Conservation (phyloP, 2,113 vertebrate species). For the Glaucomys volans region DNA sequence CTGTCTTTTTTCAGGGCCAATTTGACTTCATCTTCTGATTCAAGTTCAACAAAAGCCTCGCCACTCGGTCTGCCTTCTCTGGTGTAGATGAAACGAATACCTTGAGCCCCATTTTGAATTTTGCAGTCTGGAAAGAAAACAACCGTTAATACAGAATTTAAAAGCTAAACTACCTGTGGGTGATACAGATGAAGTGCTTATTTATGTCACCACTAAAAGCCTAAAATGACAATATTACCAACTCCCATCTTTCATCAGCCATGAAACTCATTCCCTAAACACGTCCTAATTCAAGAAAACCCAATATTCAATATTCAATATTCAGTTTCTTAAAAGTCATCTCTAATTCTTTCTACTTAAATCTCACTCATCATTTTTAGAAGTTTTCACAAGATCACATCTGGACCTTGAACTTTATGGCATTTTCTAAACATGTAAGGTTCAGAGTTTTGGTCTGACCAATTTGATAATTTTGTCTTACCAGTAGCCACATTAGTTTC, state of each 20-base stretch:
- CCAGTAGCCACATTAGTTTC: not conserved
- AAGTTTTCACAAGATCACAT: not conserved
- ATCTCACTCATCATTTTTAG: not conserved
- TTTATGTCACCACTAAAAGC: not conserved
- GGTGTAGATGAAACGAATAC: constrained; percentile 99
- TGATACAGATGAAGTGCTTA: constrained; percentile 26
- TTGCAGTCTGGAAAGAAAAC: constrained; percentile 92
- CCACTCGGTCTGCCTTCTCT: constrained; percentile 98
- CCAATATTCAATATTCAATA: not conserved
- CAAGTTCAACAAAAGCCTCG: constrained; percentile 98
- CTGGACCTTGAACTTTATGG: not conserved
- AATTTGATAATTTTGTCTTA: not conserved
- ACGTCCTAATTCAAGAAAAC: not conserved
- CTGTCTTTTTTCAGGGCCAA: constrained; percentile 98
- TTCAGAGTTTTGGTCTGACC: not conserved
- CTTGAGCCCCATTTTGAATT: constrained; percentile 93
- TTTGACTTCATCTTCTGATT: constrained; percentile 98
- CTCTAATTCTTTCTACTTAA: not conserved
- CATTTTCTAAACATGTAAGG: not conserved
- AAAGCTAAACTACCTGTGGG: constrained; percentile 55
- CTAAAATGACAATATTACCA: not conserved
- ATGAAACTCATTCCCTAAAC: not conserved
- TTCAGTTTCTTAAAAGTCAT: not conserved
- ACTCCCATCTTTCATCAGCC: not conserved
- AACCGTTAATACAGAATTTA: constrained; percentile 74